A percentile compares a stretch with the other conserved stretches of the same genome.
phyloP scores from a whole-genome alignment of 2,888 invertebrate genomes.

The Leuctra nigra region DNA sequence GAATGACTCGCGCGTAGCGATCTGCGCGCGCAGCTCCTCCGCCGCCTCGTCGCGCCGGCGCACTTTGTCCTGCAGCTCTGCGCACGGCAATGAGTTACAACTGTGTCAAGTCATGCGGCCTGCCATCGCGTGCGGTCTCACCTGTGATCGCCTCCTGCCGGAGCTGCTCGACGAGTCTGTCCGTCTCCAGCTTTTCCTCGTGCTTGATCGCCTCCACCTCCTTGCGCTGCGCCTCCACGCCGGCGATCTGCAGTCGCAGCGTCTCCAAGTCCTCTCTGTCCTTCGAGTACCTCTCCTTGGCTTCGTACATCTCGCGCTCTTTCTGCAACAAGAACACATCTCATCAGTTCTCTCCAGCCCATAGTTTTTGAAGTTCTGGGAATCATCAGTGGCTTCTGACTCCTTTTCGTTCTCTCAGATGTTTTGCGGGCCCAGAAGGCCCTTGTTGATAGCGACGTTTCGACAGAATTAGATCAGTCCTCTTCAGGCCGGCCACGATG shows the following conservation, averaged over 20 bases:
- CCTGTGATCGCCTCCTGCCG: neutral
- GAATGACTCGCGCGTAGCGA: constrained; percentile 35
- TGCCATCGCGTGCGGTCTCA: too few species aligned
- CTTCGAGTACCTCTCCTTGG: neutral
- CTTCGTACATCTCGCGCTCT: neutral
- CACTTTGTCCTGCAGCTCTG: constrained; percentile 29
- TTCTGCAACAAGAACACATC: neutral
- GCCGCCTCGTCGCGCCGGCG: constrained; percentile 33
- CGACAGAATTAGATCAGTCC: too few species aligned
- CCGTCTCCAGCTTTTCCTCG: neutral
- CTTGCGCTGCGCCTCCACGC: neutral
- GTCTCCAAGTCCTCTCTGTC: neutral
- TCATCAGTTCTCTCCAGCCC: neutral
- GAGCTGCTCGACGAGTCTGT: neutral
- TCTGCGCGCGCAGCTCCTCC: constrained; percentile 37
- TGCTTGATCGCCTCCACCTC: neutral
- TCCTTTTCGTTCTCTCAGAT: neutral
- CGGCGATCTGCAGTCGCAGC: neutral
- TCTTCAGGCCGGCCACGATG: too few species aligned
- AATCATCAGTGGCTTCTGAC: too few species aligned
- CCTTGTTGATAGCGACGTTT: too few species aligned
- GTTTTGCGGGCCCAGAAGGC: too few species aligned
- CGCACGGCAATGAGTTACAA: neutral
- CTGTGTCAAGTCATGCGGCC: neutral
- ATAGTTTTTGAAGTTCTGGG: neutral